These are phyloP conservation scores for Malurus melanocephalus DNA, from an alignment of 2,113 vertebrate genomes.

Conservation along the genomic window DNA sequence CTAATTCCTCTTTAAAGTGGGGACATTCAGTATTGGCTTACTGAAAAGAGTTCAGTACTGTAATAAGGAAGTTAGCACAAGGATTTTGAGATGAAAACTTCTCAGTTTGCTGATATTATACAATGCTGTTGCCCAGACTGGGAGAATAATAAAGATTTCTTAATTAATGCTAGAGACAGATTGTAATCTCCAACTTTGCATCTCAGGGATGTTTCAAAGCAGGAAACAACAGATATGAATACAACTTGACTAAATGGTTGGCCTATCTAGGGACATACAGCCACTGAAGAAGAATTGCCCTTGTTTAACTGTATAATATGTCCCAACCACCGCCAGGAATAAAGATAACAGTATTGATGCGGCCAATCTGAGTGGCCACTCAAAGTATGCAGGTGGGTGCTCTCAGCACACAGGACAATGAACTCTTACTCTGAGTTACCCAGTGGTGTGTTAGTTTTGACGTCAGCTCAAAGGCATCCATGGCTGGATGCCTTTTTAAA, in stretches of 20 bases:
- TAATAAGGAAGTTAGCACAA: neutral
- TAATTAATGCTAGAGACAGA: neutral
- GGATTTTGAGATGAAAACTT: slow-evolving; percentile 10
- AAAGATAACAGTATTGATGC: neutral
- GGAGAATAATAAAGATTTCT: neutral
- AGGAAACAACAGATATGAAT: neutral
- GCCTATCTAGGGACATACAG: neutral
- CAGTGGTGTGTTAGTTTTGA: neutral
- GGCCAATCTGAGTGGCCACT: neutral
- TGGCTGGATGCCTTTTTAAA: neutral
- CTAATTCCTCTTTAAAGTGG: neutral
- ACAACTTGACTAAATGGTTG: neutral
- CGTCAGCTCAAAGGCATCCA: neutral
- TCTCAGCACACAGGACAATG: neutral
- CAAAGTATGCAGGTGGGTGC: neutral
- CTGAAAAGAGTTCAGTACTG: neutral
- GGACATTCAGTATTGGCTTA: neutral
- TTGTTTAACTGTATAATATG: neutral
- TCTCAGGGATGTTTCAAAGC: neutral
- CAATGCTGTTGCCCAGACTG: neutral
- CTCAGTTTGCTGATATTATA: neutral
- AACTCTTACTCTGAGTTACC: neutral
- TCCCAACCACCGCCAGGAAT: neutral
- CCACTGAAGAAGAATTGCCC: neutral
- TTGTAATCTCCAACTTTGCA: neutral